Evolutionary conservation across 1,140 invertebrate genomes (phyloP).

Genomic region (Calephelis virginiensis): DNA sequence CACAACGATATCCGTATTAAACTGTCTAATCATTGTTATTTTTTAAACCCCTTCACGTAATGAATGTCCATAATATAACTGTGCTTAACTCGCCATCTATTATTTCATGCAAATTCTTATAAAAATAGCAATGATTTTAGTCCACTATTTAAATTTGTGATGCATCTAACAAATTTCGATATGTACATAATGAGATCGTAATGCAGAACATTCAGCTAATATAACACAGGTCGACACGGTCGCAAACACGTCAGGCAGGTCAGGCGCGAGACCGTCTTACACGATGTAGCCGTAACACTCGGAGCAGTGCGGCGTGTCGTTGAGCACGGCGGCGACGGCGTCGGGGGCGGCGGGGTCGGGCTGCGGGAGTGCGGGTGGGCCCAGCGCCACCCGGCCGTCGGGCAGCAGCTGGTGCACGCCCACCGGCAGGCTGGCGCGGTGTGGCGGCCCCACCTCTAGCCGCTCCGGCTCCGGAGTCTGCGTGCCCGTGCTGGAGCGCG

Average conservation of each 20-base stretch:
- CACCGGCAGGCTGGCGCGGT: slow-evolving; percentile 74
- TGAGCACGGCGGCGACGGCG: slow-evolving; percentile 62
- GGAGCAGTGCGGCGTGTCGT: slow-evolving; percentile 82
- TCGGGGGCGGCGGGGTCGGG: slow-evolving; percentile 44
- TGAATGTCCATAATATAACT: too few relatives aligned
- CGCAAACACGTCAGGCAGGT: slow-evolving; percentile 75
- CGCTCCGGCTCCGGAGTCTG: slow-evolving; percentile 33
- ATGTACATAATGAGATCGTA: slow-evolving; percentile 32
- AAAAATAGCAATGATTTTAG: slow-evolving; percentile 2
- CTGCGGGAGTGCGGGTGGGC: slow-evolving; percentile 51
- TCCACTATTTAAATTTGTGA: background rate
- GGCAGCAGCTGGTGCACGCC: slow-evolving; percentile 65
- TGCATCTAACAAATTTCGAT: slow-evolving; percentile 23
- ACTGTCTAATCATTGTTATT: slow-evolving; percentile 5
- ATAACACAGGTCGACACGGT: slow-evolving; percentile 69
- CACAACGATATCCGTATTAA: slow-evolving; percentile 10
- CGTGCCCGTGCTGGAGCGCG: slow-evolving; percentile 39
- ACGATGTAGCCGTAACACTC: slow-evolving; percentile 87
- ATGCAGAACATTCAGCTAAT: slow-evolving; percentile 26
- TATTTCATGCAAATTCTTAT: too few relatives aligned
- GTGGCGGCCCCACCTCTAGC: slow-evolving; percentile 54
- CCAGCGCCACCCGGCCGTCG: slow-evolving; percentile 59
- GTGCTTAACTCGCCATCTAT: too few relatives aligned
- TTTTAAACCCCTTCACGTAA: background rate
- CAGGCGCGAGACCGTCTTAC: slow-evolving; percentile 79